These are phyloP conservation scores for Lymantria monacha DNA, from an alignment of 2,888 invertebrate species.

Conservation along the genomic window DNA sequence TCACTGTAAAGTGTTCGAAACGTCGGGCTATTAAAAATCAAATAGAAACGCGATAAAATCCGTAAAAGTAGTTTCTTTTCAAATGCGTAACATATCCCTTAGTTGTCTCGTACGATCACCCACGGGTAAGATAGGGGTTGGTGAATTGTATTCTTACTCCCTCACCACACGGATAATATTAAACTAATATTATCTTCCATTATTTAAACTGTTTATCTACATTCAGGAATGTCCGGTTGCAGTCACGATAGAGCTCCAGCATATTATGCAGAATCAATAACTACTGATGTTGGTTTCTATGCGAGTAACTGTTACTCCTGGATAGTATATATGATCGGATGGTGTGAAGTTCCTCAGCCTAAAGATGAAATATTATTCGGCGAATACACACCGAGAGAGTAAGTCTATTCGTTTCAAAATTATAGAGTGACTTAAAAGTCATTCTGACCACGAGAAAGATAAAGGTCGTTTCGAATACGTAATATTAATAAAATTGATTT, in stretches of 20 bases:
- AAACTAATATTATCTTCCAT: not conserved
- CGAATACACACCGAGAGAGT: constrained; percentile 74
- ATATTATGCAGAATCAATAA: constrained; percentile 83
- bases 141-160: no score
- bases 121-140: no score
- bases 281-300: constrained; percentile 77
- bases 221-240: constrained; percentile 78
- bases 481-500: no score
- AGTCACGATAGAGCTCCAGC: constrained; percentile 82
- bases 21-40: no score
- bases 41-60: no score
- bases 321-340: constrained; percentile 75
- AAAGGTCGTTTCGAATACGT: no score
- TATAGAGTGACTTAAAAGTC: not conserved
- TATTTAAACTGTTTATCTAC: not conserved
- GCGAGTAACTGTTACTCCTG: constrained; percentile 77
- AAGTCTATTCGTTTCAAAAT: constrained; percentile 29
- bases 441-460: no score
- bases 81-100: no score
- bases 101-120: no score
- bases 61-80: no score
- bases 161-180: no score
- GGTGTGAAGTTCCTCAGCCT: constrained; percentile 62
- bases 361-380: constrained; percentile 72
- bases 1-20: no score